phyloP scores from a whole-genome alignment of 2,113 vertebrate genomes.

The Sardina pilchardus region DNA sequence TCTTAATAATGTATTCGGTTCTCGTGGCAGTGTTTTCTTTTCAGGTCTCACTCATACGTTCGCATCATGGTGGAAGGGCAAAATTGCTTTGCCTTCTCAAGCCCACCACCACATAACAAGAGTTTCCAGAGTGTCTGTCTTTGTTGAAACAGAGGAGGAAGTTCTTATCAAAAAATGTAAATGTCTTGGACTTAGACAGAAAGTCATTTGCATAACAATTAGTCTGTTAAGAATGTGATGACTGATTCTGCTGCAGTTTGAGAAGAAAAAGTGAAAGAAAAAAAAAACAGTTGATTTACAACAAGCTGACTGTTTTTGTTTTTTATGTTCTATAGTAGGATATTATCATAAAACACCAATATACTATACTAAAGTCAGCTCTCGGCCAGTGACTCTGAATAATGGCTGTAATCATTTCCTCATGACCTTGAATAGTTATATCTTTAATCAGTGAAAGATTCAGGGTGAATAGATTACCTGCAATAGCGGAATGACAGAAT shows the following conservation, averaged over 20 bases:
- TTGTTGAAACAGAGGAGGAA: slow-evolving; percentile 10
- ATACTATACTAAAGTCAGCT: background rate
- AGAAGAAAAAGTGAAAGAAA: background rate
- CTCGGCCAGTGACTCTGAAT: background rate
- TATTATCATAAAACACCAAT: background rate
- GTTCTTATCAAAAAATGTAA: slow-evolving; percentile 38
- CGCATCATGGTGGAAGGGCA: background rate
- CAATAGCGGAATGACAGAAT: background rate
- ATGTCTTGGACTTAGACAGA: slow-evolving; percentile 4
- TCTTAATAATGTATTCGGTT: slow-evolving; percentile 8
- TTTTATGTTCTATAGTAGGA: background rate
- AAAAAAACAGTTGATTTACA: background rate
- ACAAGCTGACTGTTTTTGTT: slow-evolving; percentile 11
- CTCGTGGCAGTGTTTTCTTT: background rate
- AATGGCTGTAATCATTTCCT: background rate
- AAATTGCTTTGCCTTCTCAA: slow-evolving; percentile 18
- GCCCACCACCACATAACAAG: slow-evolving; percentile 1
- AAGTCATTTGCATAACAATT: slow-evolving; percentile 13
- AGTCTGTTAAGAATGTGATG: slow-evolving; percentile 20
- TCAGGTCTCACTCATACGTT: background rate
- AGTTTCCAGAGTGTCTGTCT: background rate
- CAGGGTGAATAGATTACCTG: slow-evolving; percentile 4
- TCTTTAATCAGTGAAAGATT: background rate
- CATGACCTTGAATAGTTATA: background rate
- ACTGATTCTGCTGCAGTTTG: slow-evolving; percentile 15